Conservation (phyloP, 2,888 invertebrate species). For the Tryphoninae sp. region DNA sequence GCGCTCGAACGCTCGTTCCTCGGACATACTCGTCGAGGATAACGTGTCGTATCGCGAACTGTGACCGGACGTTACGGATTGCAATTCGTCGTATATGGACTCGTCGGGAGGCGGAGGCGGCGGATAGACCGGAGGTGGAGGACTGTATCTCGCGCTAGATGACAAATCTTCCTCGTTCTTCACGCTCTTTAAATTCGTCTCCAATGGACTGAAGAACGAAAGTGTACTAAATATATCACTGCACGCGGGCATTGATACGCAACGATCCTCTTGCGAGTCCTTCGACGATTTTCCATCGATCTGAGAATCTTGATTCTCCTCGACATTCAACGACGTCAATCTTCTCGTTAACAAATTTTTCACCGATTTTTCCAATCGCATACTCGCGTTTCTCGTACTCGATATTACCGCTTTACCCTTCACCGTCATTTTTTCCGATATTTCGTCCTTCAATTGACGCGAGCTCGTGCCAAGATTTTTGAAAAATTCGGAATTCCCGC, state of each 20-base stretch:
- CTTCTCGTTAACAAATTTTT: constrained; percentile 78
- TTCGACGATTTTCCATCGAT: constrained; percentile 66
- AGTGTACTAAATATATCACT: constrained; percentile 85
- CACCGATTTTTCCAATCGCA: constrained; percentile 80
- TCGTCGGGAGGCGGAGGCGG: constrained; percentile 84
- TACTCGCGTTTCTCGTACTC: constrained; percentile 84
- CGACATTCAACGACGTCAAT: constrained; percentile 71
- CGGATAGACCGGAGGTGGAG: constrained; percentile 84
- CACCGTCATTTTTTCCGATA: constrained; percentile 81
- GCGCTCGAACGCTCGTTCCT: constrained; percentile 76
- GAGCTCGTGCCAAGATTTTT: constrained; percentile 79
- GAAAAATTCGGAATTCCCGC: constrained; percentile 72
- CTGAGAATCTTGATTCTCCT: constrained; percentile 64
- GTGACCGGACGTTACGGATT: constrained; percentile 79
- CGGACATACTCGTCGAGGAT: constrained; percentile 73
- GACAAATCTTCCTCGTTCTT: constrained; percentile 75
- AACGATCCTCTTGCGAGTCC: constrained; percentile 79
- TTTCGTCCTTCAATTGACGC: constrained; percentile 82
- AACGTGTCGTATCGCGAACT: constrained; percentile 79
- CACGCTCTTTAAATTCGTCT: constrained; percentile 71
- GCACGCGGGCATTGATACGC: constrained; percentile 84
- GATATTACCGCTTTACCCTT: constrained; percentile 85
- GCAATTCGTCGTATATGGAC: constrained; percentile 83
- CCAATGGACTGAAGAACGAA: constrained; percentile 85
- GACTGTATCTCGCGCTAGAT: constrained; percentile 75